Conservation (phyloP, 2,113 vertebrate species). For the Tragulus kanchil region DNA sequence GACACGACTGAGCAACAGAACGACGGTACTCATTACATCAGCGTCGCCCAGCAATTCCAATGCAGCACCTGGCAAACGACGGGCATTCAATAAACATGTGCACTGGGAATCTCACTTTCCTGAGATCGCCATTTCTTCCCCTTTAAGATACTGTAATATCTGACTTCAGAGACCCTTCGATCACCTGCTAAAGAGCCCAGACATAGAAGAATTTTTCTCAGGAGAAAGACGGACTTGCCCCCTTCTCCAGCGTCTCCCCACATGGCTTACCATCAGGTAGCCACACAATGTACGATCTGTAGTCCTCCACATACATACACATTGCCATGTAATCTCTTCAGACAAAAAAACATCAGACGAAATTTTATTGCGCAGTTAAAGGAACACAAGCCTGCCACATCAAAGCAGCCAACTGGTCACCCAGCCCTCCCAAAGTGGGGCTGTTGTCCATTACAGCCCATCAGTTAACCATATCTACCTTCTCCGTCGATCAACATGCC, state of each 20-base stretch:
- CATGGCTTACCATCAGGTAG: background rate
- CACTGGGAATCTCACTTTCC: background rate
- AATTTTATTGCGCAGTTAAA: slow-evolving; percentile 61
- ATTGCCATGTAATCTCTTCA: background rate
- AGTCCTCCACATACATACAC: background rate
- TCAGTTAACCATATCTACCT: background rate
- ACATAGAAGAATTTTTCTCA: background rate
- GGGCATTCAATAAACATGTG: background rate
- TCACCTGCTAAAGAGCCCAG: background rate
- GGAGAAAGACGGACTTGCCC: background rate
- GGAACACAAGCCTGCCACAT: slow-evolving; percentile 61
- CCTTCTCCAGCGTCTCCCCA: background rate
- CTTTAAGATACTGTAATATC: background rate
- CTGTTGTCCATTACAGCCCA: slow-evolving; percentile 23
- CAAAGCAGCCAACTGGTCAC: slow-evolving; percentile 72
- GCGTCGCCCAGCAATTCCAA: background rate
- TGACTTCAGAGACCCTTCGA: background rate
- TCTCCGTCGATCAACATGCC: background rate
- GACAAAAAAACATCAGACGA: slow-evolving; percentile 54
- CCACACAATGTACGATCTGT: background rate
- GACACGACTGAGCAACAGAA: background rate
- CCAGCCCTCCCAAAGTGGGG: background rate
- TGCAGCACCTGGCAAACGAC: no score
- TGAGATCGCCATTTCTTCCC: background rate
- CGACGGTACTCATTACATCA: background rate